Evolutionary conservation across 2,113 vertebrate species (phyloP).

Genomic region (Dipodomys spectabilis): DNA sequence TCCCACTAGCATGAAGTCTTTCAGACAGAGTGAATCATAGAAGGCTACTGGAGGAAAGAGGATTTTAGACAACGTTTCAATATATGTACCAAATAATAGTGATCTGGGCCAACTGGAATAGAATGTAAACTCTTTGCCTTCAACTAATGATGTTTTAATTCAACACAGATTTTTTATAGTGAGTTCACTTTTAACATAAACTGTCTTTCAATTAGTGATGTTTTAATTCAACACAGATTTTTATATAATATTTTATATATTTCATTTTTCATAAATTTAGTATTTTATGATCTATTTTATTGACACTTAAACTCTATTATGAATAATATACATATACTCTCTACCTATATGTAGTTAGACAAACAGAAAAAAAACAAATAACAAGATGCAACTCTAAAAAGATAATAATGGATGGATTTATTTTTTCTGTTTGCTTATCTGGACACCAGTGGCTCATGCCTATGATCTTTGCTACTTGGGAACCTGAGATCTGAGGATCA

Average conservation of each 20-base stretch:
- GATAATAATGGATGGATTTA: neutral
- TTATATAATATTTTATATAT: no score
- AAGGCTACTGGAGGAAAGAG: neutral
- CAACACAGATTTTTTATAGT: no score
- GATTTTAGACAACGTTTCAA: neutral
- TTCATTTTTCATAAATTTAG: no score
- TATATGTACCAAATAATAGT: neutral
- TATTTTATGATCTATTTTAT: no score
- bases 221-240: neutral
- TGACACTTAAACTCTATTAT: no score
- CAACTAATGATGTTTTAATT: neutral
- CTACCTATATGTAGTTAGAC: neutral
- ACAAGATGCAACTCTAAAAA: neutral
- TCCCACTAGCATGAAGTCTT: neutral
- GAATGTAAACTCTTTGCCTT: neutral
- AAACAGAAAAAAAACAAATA: neutral
- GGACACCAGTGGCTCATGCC: no score
- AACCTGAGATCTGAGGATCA: no score
- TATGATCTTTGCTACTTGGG: no score
- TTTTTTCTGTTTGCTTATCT: constrained; percentile 6
- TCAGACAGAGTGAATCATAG: neutral
- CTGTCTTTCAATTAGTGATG: neutral
- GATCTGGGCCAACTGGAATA: neutral
- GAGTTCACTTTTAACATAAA: no score
- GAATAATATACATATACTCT: no score